These are phyloP conservation scores for Panulirus ornatus DNA, from an alignment of 1,140 invertebrate genomes.

Conservation along the genomic window DNA sequence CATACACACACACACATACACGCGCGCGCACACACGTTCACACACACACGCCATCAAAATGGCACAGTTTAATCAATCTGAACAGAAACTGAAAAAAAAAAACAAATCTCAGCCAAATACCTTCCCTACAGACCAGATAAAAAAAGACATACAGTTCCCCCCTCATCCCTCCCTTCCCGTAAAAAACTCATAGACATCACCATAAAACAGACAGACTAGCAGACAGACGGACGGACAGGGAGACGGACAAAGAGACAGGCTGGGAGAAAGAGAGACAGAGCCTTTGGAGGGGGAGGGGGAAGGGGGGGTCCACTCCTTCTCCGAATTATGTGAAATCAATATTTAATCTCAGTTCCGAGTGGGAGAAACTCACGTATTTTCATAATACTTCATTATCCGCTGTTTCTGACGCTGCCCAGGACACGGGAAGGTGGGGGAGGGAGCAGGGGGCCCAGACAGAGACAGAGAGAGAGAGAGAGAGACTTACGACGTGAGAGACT, in stretches of 20 bases:
- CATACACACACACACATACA: not conserved
- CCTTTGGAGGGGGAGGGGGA: not conserved
- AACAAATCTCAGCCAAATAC: not conserved
- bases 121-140: not conserved
- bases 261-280: not conserved
- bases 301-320: not conserved
- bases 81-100: not conserved
- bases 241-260: not conserved
- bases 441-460: not conserved
- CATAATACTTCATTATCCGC: conserved; percentile 6
- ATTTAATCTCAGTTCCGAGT: conserved; percentile 41
- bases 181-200: too few relatives aligned
- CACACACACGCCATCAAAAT: not conserved
- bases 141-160: too few relatives aligned
- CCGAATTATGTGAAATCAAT: conserved; percentile 57
- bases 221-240: not conserved
- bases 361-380: conserved; percentile 39
- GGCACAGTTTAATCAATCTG: not conserved
- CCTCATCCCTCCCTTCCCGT: too few relatives aligned
- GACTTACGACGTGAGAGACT: too few relatives aligned
- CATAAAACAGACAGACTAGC: not conserved
- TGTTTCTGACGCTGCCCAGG: not conserved
- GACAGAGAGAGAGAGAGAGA: too few relatives aligned
- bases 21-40: not conserved
- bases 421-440: not conserved